phyloP scores from a whole-genome alignment of 2,888 invertebrate genomes.

The Cremastinae sp. region DNA sequence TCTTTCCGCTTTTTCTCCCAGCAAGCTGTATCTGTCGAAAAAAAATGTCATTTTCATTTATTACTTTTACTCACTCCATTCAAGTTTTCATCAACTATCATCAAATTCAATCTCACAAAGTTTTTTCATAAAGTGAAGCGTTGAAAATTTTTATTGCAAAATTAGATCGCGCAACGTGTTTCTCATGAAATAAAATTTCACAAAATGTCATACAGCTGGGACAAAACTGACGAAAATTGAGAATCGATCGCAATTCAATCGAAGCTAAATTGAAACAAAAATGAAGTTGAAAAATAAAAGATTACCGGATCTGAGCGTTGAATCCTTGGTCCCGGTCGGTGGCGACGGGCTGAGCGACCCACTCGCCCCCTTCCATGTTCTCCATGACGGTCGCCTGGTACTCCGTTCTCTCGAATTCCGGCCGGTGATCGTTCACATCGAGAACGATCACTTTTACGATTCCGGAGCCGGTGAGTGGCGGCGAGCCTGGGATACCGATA shows the following conservation, averaged over 20 bases:
- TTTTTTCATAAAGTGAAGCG: no score
- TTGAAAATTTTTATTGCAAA: no score
- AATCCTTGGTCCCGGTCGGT: conserved; percentile 91
- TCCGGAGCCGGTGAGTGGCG: conserved; percentile 95
- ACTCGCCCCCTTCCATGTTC: conserved; percentile 89
- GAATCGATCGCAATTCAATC: no score
- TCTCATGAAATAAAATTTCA: no score
- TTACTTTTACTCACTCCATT: no score
- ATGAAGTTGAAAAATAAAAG: conserved; percentile 37
- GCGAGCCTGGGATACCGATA: conserved; percentile 87
- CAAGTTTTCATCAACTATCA: neutral
- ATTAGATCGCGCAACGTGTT: no score
- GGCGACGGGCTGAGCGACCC: conserved; percentile 89
- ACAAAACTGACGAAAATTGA: no score
- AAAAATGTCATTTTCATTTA: neutral
- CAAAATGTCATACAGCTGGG: no score
- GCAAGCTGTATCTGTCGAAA: conserved; percentile 85
- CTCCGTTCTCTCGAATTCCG: conserved; percentile 91
- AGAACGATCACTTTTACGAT: conserved; percentile 94
- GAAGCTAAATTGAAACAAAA: no score
- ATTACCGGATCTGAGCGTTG: conserved; percentile 90
- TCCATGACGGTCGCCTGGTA: conserved; percentile 91
- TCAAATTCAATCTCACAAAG: neutral
- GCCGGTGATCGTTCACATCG: conserved; percentile 96
- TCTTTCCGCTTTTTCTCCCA: conserved; percentile 90